Evolutionary conservation across 2,797 vertebrate genomes (phyloP).

Genomic region (Brotula barbata): DNA sequence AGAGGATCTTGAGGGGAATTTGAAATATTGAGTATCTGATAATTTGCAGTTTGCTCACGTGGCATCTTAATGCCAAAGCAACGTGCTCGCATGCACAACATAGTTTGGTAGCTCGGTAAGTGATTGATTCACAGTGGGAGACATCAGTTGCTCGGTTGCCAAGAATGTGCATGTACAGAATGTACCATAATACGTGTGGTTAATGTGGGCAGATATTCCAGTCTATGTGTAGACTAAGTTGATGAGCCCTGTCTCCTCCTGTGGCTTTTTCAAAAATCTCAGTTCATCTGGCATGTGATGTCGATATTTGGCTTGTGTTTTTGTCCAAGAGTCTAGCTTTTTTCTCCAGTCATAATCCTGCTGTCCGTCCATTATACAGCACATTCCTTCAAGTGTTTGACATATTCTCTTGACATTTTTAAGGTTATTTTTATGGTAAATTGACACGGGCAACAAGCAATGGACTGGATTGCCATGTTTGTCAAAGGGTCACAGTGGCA

Average conservation of each 20-base stretch:
- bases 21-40: conserved; percentile 33
- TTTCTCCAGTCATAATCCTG: conserved; percentile 17
- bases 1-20: conserved; percentile 16
- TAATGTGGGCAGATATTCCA: conserved; percentile 69
- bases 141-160: conserved; percentile 43
- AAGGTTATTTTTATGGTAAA: too few relatives aligned
- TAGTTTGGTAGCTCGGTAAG: conserved; percentile 47
- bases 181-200: conserved; percentile 68
- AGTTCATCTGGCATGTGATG: conserved; percentile 45
- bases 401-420: not conserved
- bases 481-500: too few relatives aligned
- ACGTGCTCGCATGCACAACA: conserved; percentile 37
- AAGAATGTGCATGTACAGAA: conserved; percentile 62
- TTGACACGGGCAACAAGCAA: too few relatives aligned
- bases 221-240: conserved; percentile 60
- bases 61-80: conserved; percentile 20
- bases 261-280: conserved; percentile 63
- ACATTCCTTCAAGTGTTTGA: not conserved
- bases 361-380: conserved; percentile 8
- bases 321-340: conserved; percentile 25
- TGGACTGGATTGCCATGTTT: too few relatives aligned
- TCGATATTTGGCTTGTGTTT: conserved; percentile 23
- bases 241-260: conserved; percentile 68
- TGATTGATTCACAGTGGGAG: conserved; percentile 59
- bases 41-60: conserved; percentile 12